Percentiles rank a stretch among this genome's conserved stretches.
Evolutionary conservation across 1,140 invertebrate species (phyloP).

Genomic region (Trichonephila clavata): DNA sequence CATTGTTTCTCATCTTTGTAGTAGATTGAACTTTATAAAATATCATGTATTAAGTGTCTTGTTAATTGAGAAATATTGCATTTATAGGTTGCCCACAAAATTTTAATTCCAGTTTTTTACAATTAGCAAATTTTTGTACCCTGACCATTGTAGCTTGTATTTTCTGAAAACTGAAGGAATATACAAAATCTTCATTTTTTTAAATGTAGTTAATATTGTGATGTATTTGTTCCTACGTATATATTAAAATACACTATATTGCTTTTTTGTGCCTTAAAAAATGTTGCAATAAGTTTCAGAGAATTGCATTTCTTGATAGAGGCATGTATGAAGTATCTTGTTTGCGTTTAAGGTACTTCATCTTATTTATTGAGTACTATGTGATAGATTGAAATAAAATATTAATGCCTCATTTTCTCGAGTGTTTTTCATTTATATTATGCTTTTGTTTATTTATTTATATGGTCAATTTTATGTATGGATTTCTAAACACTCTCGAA

Average conservation of each 20-base stretch:
- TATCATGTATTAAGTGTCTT: not conserved
- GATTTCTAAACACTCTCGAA: no score
- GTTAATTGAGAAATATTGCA: not conserved
- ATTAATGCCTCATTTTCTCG: not conserved
- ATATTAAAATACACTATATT: slow-evolving; percentile 11
- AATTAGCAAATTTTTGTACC: not conserved
- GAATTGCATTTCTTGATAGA: slow-evolving; percentile 2
- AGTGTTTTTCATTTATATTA: not conserved
- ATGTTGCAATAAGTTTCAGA: slow-evolving; percentile 37
- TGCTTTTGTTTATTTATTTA: not conserved
- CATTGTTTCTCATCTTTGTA: no score
- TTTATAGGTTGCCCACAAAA: not conserved
- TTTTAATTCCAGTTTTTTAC: not conserved
- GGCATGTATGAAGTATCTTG: slow-evolving; percentile 19
- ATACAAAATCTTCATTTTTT: slow-evolving; percentile 15
- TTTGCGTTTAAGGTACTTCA: slow-evolving; percentile 28
- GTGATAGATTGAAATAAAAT: slow-evolving; percentile 42
- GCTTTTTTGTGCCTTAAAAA: slow-evolving; percentile 47
- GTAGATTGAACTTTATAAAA: no score
- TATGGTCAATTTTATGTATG: no score
- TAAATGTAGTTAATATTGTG: slow-evolving; percentile 16
- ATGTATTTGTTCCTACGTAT: slow-evolving; percentile 29
- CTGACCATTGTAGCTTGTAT: not conserved
- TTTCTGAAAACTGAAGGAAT: slow-evolving; percentile 16
- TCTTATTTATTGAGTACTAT: slow-evolving; percentile 2